Percentiles rank a stretch among this genome's conserved stretches.
phyloP scores from a whole-genome alignment of 1,140 invertebrate genomes.

The Saxidomus purpurata region DNA sequence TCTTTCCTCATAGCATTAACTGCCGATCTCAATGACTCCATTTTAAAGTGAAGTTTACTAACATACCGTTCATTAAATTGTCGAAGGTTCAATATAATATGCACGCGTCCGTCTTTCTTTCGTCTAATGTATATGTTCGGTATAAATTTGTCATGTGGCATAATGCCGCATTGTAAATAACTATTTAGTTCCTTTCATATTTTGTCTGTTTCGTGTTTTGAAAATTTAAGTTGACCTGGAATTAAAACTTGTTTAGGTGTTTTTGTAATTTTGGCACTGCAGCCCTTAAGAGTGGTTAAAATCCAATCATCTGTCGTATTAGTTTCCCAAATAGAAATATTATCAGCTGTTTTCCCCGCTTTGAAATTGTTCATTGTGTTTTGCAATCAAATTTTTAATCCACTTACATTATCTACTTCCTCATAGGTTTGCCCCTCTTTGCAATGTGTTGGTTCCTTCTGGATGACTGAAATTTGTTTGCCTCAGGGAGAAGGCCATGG shows the following conservation, averaged over 20 bases:
- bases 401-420: conserved; percentile 24
- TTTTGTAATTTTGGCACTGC: not conserved
- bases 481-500: not conserved
- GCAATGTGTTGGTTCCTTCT: not conserved
- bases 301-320: conserved; percentile 26
- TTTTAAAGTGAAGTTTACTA: conserved; percentile 13
- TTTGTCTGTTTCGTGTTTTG: conserved; percentile 17
- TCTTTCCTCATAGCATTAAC: conserved; percentile 11
- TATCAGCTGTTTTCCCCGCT: conserved; percentile 29
- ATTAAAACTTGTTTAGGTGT: conserved; percentile 8
- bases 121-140: conserved; percentile 2
- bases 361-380: conserved; percentile 38
- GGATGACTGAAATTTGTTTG: not conserved
- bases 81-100: conserved; percentile 28
- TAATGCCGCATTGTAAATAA: conserved; percentile 26
- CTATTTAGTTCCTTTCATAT: conserved; percentile 19
- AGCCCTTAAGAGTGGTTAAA: conserved; percentile 31
- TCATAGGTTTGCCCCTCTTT: not conserved
- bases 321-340: conserved; percentile 32
- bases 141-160: conserved; percentile 9
- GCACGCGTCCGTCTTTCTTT: conserved; percentile 5
- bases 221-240: conserved; percentile 7
- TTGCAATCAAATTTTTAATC: not conserved
- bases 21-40: conserved; percentile 30
- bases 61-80: conserved; percentile 27